These are phyloP conservation scores for Schizaphis graminum DNA, from an alignment of 2,888 invertebrate genomes.

Conservation along the genomic window DNA sequence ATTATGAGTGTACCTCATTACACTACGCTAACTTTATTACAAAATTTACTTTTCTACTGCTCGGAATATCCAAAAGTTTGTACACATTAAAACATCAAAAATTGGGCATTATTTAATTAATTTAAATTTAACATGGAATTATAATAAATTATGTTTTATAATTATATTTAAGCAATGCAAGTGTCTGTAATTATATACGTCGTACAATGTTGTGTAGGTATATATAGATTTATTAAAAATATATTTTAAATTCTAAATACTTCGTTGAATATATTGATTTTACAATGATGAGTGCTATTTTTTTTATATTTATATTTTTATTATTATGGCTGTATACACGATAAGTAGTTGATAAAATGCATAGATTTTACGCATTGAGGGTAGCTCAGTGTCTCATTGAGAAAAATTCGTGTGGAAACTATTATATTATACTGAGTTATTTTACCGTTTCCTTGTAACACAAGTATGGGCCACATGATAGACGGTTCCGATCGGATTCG, in stretches of 20 bases:
- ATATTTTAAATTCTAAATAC: too few species aligned
- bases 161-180: too few species aligned
- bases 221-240: too few species aligned
- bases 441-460: constrained; percentile 88
- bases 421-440: constrained; percentile 74
- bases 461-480: constrained; percentile 81
- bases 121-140: background rate
- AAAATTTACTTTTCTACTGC: background rate
- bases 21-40: background rate
- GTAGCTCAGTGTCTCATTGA: background rate
- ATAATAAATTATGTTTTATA: background rate
- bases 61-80: background rate
- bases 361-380: too few species aligned
- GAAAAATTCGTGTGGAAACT: constrained; percentile 33
- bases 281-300: too few species aligned
- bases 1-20: background rate
- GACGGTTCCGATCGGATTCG: constrained; percentile 65
- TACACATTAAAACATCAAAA: background rate
- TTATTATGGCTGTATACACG: too few species aligned
- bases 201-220: too few species aligned
- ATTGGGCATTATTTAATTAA: background rate
- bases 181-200: too few species aligned
- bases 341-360: too few species aligned
- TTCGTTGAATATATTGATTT: too few species aligned
- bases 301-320: too few species aligned